Evolutionary conservation across 1,140 invertebrate genomes (phyloP).

Genomic region (Drosophila erecta): DNA sequence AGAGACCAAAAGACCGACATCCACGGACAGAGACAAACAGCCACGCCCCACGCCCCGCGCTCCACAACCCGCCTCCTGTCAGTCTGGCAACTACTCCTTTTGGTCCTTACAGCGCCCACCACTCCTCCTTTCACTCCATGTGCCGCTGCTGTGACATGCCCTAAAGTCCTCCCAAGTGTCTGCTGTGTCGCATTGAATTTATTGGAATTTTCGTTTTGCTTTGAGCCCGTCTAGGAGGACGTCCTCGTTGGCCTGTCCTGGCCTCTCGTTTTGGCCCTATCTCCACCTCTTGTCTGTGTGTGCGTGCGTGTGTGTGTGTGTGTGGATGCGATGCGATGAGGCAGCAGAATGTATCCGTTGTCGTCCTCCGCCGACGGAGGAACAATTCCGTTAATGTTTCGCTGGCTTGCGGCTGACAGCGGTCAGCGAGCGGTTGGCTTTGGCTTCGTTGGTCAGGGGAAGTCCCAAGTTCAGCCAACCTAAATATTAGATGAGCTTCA

Average conservation of each 20-base stretch:
- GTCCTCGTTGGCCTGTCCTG: constrained; percentile 21
- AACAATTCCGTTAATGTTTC: constrained; percentile 77
- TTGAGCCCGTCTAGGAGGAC: constrained; percentile 51
- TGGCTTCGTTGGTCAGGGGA: constrained; percentile 1
- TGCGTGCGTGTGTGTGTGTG: no score
- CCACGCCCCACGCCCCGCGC: constrained; percentile 15
- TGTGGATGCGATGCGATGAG: constrained; percentile 26
- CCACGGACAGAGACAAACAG: constrained; percentile 68
- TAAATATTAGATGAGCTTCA: constrained; percentile 74
- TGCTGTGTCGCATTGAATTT: constrained; percentile 82
- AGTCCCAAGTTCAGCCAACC: constrained; percentile 51
- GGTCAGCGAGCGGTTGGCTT: constrained; percentile 41
- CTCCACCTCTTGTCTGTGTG: not conserved
- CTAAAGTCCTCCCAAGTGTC: constrained; percentile 79
- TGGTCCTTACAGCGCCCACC: not conserved
- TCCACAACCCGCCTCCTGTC: constrained; percentile 3
- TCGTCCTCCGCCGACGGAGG: constrained; percentile 19
- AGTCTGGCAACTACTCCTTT: constrained; percentile 20
- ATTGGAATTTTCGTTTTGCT: constrained; percentile 79
- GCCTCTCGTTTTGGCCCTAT: constrained; percentile 23
- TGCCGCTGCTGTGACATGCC: constrained; percentile 69
- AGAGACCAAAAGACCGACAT: constrained; percentile 12
- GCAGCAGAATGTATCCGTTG: constrained; percentile 62
- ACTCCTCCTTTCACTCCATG: constrained; percentile 3
- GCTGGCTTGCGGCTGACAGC: constrained; percentile 67